These are phyloP conservation scores for Menidia beryllina DNA, from an alignment of 2,113 vertebrate genomes.

Conservation along the genomic window DNA sequence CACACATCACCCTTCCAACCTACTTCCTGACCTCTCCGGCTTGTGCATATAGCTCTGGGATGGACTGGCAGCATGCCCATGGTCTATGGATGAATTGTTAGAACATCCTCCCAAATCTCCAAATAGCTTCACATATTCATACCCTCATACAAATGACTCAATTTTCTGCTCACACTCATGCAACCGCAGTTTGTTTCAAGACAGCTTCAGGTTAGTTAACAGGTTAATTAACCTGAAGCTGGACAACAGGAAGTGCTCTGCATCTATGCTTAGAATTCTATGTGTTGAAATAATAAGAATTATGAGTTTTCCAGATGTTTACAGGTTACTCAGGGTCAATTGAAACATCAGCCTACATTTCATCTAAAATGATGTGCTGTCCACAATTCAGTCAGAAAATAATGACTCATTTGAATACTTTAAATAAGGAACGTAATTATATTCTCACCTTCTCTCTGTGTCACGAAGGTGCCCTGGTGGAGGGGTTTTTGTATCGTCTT, in stretches of 20 bases:
- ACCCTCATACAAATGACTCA: not conserved
- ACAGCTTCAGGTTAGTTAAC: too few species aligned
- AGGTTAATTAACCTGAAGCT: too few species aligned
- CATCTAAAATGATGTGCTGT: not conserved
- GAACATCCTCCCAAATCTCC: not conserved
- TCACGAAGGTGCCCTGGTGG: too few species aligned
- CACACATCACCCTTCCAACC: conserved; percentile 17
- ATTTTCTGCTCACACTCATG: conserved; percentile 18
- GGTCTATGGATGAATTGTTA: not conserved
- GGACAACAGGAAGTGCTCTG: too few species aligned
- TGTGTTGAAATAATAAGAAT: too few species aligned
- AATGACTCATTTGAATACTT: conserved; percentile 19
- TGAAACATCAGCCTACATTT: not conserved
- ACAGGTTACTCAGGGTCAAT: too few species aligned
- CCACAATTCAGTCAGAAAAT: conserved; percentile 6
- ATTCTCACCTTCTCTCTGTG: not conserved
- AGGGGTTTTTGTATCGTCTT: too few species aligned
- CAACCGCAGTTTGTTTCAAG: not conserved
- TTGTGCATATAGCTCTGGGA: not conserved
- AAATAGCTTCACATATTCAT: not conserved
- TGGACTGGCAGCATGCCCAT: not conserved
- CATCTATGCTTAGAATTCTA: too few species aligned
- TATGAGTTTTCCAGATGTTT: too few species aligned
- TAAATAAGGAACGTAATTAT: conserved; percentile 22
- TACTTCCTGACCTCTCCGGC: conserved; percentile 9